phyloP scores from a whole-genome alignment of 2,888 invertebrate genomes.

The Steinernema scapterisci region DNA sequence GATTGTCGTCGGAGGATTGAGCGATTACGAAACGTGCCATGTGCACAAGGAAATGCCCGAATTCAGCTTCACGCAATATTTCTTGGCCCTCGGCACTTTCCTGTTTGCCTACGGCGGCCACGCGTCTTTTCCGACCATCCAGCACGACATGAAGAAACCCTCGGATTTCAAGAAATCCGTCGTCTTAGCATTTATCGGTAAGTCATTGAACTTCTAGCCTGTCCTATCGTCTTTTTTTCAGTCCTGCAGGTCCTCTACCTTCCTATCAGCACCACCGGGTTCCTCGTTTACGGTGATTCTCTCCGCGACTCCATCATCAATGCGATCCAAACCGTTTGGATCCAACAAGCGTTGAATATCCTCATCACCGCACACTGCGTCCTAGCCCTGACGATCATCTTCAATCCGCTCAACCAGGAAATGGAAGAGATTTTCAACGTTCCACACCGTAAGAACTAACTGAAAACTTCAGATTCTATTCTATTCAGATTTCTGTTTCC shows the following conservation, averaged over 20 bases:
- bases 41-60: conserved; percentile 44
- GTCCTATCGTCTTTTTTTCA: conserved; percentile 37
- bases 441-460: conserved; percentile 53
- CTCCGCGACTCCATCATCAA: conserved; percentile 58
- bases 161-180: conserved; percentile 53
- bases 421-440: conserved; percentile 60
- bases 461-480: not conserved
- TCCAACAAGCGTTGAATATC: conserved; percentile 58
- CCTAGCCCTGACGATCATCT: conserved; percentile 59
- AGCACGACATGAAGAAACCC: conserved; percentile 63
- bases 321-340: conserved; percentile 41
- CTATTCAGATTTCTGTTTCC: conserved; percentile 45
- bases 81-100: conserved; percentile 63
- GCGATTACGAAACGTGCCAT: conserved; percentile 53
- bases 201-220: conserved; percentile 4
- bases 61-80: conserved; percentile 53
- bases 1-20: conserved; percentile 55
- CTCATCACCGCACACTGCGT: conserved; percentile 65
- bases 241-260: conserved; percentile 59
- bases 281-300: conserved; percentile 55
- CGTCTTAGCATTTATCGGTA: conserved; percentile 57
- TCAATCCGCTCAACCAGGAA: conserved; percentile 66
- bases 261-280: conserved; percentile 59
- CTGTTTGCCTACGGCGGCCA: conserved; percentile 64
- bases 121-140: conserved; percentile 61